Evolutionary conservation across 2,888 invertebrate genomes (phyloP).

Genomic region (Hedya salicella): DNA sequence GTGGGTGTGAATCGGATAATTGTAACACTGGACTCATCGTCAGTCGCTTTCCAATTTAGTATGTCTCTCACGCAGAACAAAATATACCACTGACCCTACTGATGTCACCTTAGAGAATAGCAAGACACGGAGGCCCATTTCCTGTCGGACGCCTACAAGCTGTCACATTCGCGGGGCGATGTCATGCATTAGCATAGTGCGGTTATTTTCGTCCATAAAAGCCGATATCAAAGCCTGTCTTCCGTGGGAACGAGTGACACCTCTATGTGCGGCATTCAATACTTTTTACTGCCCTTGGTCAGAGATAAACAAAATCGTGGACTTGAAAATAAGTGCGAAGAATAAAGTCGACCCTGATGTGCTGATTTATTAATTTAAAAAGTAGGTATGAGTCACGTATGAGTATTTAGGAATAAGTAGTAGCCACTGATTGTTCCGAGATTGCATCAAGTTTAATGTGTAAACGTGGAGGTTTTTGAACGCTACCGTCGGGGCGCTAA

Average conservation of each 20-base stretch:
- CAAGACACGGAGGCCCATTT: constrained; percentile 13
- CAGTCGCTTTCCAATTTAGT: not conserved
- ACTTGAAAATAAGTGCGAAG: not conserved
- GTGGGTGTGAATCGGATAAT: too few species aligned
- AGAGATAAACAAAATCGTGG: not conserved
- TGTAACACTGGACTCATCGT: too few species aligned
- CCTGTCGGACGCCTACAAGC: constrained; percentile 10
- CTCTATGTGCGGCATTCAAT: constrained; percentile 42
- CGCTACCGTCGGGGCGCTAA: too few species aligned
- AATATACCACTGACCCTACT: not conserved
- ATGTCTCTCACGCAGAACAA: constrained; percentile 1
- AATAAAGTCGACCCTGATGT: too few species aligned
- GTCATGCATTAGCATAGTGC: constrained; percentile 29
- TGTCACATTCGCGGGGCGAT: constrained; percentile 15
- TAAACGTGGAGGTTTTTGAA: too few species aligned
- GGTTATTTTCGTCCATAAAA: constrained; percentile 28
- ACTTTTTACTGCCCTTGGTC: constrained; percentile 47
- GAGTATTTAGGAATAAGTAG: too few species aligned
- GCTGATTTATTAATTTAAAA: too few species aligned
- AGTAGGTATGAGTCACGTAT: too few species aligned
- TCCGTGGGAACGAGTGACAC: constrained; percentile 21
- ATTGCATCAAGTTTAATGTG: too few species aligned
- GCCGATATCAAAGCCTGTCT: constrained; percentile 26
- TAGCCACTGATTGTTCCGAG: too few species aligned
- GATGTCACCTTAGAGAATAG: constrained; percentile 23